Evolutionary conservation across 2,113 vertebrate species (phyloP).

Genomic region (Bolborhynchus lineola): DNA sequence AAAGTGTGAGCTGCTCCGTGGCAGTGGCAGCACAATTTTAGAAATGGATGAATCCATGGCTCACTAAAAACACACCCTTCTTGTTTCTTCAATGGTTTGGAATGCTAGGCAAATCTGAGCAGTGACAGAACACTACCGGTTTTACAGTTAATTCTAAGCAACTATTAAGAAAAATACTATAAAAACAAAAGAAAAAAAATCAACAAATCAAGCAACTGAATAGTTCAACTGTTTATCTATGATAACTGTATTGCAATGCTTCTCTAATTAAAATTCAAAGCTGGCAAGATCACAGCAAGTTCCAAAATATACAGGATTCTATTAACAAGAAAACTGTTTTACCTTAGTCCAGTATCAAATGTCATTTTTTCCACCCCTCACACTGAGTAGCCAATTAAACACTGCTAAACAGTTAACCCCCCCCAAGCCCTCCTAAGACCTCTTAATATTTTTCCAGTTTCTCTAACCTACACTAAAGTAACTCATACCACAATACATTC

Average conservation of each 20-base stretch:
- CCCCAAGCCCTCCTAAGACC: not conserved
- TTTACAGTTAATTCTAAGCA: not conserved
- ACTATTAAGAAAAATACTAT: not conserved
- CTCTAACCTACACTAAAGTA: not conserved
- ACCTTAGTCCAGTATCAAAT: not conserved
- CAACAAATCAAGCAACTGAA: not conserved
- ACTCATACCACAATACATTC: not conserved
- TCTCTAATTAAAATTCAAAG: not conserved
- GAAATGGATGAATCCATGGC: not conserved
- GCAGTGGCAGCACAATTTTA: not conserved
- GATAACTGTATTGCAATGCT: not conserved
- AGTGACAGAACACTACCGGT: not conserved
- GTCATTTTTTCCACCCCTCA: not conserved
- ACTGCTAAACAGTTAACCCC: not conserved
- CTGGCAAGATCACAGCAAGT: not conserved
- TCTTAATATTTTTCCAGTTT: not conserved
- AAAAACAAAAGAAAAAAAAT: not conserved
- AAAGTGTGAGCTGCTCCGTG: rapidly evolving
- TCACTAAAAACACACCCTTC: not conserved
- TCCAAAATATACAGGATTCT: not conserved
- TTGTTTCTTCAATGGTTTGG: not conserved
- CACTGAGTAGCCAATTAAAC: not conserved
- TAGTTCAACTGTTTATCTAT: not conserved
- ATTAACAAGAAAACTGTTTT: not conserved
- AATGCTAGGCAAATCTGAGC: not conserved